Base-by-base conservation (phyloP, 2,888 invertebrate genomes). In the Parnassius smintheus region DNA sequence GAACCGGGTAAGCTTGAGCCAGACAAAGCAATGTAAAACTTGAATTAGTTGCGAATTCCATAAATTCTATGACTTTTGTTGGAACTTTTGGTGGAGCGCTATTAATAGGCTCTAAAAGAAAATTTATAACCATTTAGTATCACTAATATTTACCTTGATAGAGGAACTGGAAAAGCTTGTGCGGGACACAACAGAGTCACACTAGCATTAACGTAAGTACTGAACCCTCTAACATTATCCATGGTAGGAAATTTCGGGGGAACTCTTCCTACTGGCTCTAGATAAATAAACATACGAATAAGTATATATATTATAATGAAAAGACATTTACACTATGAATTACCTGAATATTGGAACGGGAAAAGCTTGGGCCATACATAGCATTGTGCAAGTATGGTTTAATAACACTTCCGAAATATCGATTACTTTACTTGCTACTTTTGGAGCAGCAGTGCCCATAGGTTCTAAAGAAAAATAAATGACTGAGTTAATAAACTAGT, bases 191-290 rank as follows among this genome's bases (percentile, higher is more conserved):
- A 83, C 74, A 95, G 82, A 82, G 92, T 93, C 81, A 93, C 89
- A 86, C 91, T 94, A 91, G 88, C 91, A 76, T 86, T 92, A 80
- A 88, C 73, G 70, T 77, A 72, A 68, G 89, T 83, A 80, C 83
- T 87, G 79, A 93, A 92, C 69, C 92, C 92, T 83, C 92, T 93
- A 84, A 91, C 88, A 75, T 92, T 94, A 90, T 95, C 95, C 90
- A 94, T 86, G 59, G 95, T 93, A 65, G 95, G 95, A 83, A 96
- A 95, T 92, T 96, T 96, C 71, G 95, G 95, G 69, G 92, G 86
- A 64, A 93, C 93, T 84, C 93, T 90, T 79, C 93, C 93, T 79
- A 93, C 92, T 18, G 93, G 93, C 75, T 93, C 93, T 93, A 60
- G 10, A 64, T 54, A 35, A 35, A 64, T 54, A 35, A 35, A 35